Percentiles rank a stretch among this genome's conserved stretches.
Conservation (phyloP, 2,113 vertebrate genomes). For the Sitta europaea region DNA sequence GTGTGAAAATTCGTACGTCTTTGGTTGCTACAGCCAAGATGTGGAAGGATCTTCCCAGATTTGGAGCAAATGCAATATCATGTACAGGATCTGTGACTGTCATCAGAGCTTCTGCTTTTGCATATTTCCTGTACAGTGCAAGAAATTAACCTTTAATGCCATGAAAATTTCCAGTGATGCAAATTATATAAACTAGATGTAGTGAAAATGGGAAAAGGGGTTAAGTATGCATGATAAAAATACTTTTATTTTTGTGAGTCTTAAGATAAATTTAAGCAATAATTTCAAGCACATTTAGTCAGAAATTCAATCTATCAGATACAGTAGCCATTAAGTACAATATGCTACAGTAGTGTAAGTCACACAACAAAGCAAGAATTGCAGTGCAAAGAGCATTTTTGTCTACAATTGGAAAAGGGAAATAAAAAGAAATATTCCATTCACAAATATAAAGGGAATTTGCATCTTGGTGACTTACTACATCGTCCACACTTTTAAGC, state of each 20-base stretch:
- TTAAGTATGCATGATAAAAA: neutral
- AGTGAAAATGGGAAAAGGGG: neutral
- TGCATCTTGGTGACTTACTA: neutral
- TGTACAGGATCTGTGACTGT: slow-evolving; percentile 94
- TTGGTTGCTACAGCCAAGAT: slow-evolving; percentile 95
- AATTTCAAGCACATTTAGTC: neutral
- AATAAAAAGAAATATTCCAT: neutral
- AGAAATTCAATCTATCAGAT: neutral
- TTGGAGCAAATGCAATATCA: slow-evolving; percentile 95
- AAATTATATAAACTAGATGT: neutral
- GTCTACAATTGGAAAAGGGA: neutral
- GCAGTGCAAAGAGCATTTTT: neutral
- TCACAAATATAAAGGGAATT: neutral
- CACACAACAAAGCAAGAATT: neutral
- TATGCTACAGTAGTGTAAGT: neutral
- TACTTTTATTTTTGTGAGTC: no score
- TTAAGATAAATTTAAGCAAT: neutral
- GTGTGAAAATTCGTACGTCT: slow-evolving; percentile 95
- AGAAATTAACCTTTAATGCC: neutral
- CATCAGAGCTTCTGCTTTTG: slow-evolving; percentile 94
- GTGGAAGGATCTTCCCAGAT: slow-evolving; percentile 95
- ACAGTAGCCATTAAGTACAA: neutral
- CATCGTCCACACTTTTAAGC: neutral
- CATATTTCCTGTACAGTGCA: slow-evolving; percentile 83
- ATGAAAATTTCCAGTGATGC: neutral